Evolutionary conservation across 2,888 invertebrate species (phyloP), one percentile per base, ranked within the genome.

Genomic region (Latrodectus hesperus): DNA sequence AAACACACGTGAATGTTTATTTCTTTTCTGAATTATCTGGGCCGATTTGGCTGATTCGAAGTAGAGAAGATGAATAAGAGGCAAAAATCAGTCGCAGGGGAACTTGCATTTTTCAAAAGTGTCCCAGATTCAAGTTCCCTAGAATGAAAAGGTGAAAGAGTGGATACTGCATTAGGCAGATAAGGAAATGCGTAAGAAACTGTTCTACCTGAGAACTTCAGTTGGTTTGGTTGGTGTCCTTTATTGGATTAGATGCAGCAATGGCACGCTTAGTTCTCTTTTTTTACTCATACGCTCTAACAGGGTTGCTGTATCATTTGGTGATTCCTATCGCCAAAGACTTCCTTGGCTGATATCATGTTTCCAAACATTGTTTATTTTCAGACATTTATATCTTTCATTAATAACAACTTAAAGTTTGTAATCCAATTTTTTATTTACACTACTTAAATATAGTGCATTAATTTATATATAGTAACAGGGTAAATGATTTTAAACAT

Each of bases 71-170:
- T n/a, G 14, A 22, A 51, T 72, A 72, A 64, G 53, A 51, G 49
- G 52, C 9, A 78, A 78, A 71, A 78, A 84, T 78, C 70, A 78
- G 71, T 77, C 77, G 77, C 84, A 38, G 65, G 84, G 73, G 78
- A 55, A 17, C 55, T 72, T 73, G 73, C 84, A 84, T 84, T 80
- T 85, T 85, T 85, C 85, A 80, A 79, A 79, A 85, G 75, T 80
- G 85, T 80, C 80, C 75, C 85, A 77, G 78, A 84, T 77, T 84
- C 84, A 65, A 73, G 55, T 79, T 78, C 38, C 65, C 49, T 79
- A 80, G 80, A 85, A 70, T 85, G 79, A 79, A 80, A 85, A 85
- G 85, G 85, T 85, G 85, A 85, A 80, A 75, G 80, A 80, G 85
- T 80, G 70, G 75, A 64, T 80, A 80, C 85, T 85, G 85, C 79